Evolutionary conservation across 2,797 vertebrate genomes (phyloP).

Genomic region (Coregonus suidteri): DNA sequence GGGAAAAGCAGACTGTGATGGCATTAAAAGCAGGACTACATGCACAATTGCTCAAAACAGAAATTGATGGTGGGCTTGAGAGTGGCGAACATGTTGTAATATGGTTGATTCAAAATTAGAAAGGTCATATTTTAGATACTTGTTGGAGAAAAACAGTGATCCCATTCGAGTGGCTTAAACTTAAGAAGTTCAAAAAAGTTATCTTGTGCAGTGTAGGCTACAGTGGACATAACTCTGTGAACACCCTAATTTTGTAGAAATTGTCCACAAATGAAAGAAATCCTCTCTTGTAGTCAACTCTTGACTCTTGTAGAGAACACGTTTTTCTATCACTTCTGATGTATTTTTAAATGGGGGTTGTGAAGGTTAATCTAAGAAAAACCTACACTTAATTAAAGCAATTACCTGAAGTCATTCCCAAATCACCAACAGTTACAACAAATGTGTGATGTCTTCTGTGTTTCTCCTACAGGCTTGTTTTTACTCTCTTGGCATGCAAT

Average conservation of each 20-base stretch:
- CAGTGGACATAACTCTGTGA: not conserved
- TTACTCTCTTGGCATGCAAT: slow-evolving; percentile 49
- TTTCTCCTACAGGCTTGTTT: slow-evolving; percentile 36
- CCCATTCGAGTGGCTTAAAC: slow-evolving; percentile 13
- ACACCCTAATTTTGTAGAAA: not conserved
- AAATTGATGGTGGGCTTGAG: slow-evolving; percentile 66
- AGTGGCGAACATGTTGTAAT: slow-evolving; percentile 65
- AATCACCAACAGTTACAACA: slow-evolving; percentile 10
- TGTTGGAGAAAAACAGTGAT: slow-evolving; percentile 37
- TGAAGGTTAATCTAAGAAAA: slow-evolving; percentile 44
- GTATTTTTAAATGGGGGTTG: slow-evolving; percentile 19
- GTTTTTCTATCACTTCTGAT: slow-evolving; percentile 3
- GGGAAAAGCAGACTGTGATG: slow-evolving; percentile 76
- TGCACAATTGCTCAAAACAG: slow-evolving; percentile 77
- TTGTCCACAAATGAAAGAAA: not conserved
- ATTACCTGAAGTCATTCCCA: slow-evolving; percentile 26
- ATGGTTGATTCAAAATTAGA: slow-evolving; percentile 71
- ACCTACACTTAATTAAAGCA: slow-evolving; percentile 37
- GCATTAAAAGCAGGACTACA: slow-evolving; percentile 79
- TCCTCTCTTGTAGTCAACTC: not conserved
- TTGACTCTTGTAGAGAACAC: not conserved
- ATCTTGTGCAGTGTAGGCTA: not conserved
- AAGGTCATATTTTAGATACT: slow-evolving; percentile 55
- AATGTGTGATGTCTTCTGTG: slow-evolving; percentile 11
- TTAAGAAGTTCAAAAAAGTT: slow-evolving; percentile 9